Evolutionary conservation across 1,140 invertebrate species (phyloP).

Genomic region (Littorina saxatilis): DNA sequence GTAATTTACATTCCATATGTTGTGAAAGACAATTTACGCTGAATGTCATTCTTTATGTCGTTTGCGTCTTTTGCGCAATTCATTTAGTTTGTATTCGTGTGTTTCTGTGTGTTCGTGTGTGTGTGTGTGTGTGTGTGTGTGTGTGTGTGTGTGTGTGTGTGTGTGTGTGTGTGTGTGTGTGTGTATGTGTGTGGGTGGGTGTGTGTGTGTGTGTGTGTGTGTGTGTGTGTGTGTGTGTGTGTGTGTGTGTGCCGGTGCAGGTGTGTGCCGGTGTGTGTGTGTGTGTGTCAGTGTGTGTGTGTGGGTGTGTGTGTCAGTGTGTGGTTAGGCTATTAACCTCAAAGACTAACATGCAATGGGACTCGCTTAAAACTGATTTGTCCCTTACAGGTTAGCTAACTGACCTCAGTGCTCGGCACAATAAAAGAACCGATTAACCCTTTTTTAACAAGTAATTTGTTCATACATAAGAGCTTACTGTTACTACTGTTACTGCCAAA

Average conservation of each 20-base stretch:
- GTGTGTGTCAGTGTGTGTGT: not conserved
- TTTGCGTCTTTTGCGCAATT: not conserved
- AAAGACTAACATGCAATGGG: no score
- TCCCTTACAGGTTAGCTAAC: no score
- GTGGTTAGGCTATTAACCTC: no score
- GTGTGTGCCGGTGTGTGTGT: not conserved
- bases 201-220: not conserved
- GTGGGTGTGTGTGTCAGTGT: not conserved
- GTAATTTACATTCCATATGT: no score
- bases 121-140: conserved; percentile 3
- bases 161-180: not conserved
- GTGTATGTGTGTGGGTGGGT: not conserved
- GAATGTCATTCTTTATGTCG: not conserved
- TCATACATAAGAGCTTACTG: no score
- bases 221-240: conserved; percentile 15
- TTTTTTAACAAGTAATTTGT: no score
- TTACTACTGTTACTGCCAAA: no score
- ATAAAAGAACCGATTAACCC: no score
- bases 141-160: not conserved
- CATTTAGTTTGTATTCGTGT: not conserved
- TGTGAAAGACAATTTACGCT: no score
- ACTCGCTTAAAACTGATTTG: no score
- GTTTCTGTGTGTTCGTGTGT: not conserved
- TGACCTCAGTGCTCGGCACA: no score
- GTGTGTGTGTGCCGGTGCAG: not conserved